These are phyloP conservation scores for Colletes collaris DNA, from an alignment of 2,888 invertebrate genomes.

Conservation along the genomic window DNA sequence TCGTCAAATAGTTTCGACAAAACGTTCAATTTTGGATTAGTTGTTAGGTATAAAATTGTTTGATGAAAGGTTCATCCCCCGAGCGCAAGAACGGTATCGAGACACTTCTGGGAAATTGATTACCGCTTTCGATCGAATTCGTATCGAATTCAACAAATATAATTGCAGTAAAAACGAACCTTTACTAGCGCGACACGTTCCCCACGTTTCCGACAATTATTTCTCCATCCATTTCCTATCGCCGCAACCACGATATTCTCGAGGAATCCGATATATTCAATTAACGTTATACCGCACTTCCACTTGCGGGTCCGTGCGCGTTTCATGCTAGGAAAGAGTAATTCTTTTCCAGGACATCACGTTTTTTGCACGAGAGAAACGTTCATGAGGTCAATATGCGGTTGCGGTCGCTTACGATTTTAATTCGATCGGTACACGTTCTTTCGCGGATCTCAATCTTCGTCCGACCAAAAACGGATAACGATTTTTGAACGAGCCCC, in stretches of 20 bases:
- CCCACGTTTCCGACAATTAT: conserved; percentile 68
- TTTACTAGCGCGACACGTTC: conserved; percentile 65
- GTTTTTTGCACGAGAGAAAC: conserved; percentile 56
- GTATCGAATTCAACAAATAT: conserved; percentile 70
- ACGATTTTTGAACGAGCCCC: conserved; percentile 41
- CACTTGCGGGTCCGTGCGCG: conserved; percentile 62
- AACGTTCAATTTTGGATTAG: conserved; percentile 36
- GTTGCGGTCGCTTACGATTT: conserved; percentile 58
- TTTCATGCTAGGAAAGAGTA: conserved; percentile 62
- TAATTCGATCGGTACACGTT: conserved; percentile 53
- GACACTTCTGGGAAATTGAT: conserved; percentile 70
- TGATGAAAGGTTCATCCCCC: conserved; percentile 14
- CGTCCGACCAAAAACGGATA: conserved; percentile 47
- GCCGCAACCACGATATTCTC: conserved; percentile 70
- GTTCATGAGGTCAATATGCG: conserved; percentile 62
- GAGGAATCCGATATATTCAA: conserved; percentile 71
- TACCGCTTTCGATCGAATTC: conserved; percentile 66
- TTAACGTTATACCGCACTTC: conserved; percentile 70
- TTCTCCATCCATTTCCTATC: conserved; percentile 70
- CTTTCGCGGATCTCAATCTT: conserved; percentile 55
- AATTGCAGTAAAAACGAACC: conserved; percentile 70
- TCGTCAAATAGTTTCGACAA: neutral
- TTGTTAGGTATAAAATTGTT: conserved; percentile 22
- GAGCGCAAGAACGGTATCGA: conserved; percentile 65
- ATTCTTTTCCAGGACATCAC: conserved; percentile 66